Evolutionary conservation across 2,113 vertebrate species (phyloP).

Genomic region (Nothobranchius furzeri): DNA sequence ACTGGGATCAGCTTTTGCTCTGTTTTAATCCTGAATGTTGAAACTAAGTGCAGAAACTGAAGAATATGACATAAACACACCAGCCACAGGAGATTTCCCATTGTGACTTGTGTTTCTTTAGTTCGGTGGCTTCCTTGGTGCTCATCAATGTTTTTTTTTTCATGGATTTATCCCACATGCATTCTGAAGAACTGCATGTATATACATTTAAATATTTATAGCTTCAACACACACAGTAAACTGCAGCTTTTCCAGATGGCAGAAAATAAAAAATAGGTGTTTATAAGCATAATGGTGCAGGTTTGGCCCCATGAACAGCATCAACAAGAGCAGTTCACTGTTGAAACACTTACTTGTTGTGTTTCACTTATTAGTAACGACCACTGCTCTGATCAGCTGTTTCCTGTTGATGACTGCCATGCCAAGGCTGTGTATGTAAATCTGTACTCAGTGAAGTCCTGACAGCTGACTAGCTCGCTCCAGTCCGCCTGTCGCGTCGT

Average conservation of each 20-base stretch:
- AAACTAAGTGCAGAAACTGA: constrained; percentile 3
- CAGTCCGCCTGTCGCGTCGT: constrained; percentile 61
- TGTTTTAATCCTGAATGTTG: constrained; percentile 28
- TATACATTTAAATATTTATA: constrained; percentile 16
- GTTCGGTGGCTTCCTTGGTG: constrained; percentile 30
- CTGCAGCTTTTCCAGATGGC: constrained; percentile 33
- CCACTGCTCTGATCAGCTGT: constrained; percentile 42
- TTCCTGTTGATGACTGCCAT: constrained; percentile 47
- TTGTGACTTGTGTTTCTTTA: constrained; percentile 26
- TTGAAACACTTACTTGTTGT: constrained; percentile 11
- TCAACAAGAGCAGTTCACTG: neutral
- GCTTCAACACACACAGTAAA: constrained; percentile 42
- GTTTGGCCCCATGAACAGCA: constrained; percentile 16
- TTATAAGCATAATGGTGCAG: constrained; percentile 2
- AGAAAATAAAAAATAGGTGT: constrained; percentile 17
- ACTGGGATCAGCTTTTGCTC: constrained; percentile 21
- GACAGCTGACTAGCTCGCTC: constrained; percentile 54
- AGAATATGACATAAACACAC: constrained; percentile 7
- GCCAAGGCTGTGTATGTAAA: constrained; percentile 45
- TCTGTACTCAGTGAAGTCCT: constrained; percentile 59
- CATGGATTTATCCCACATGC: constrained; percentile 24
- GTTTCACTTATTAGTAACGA: constrained; percentile 32
- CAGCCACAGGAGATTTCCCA: constrained; percentile 28
- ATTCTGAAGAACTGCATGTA: constrained; percentile 21
- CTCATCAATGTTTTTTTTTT: constrained; percentile 20